A percentile compares a stretch with the other conserved stretches of the same genome.
Evolutionary conservation across 1,140 invertebrate species (phyloP).

Genomic region (Calliopsis andreniformis): DNA sequence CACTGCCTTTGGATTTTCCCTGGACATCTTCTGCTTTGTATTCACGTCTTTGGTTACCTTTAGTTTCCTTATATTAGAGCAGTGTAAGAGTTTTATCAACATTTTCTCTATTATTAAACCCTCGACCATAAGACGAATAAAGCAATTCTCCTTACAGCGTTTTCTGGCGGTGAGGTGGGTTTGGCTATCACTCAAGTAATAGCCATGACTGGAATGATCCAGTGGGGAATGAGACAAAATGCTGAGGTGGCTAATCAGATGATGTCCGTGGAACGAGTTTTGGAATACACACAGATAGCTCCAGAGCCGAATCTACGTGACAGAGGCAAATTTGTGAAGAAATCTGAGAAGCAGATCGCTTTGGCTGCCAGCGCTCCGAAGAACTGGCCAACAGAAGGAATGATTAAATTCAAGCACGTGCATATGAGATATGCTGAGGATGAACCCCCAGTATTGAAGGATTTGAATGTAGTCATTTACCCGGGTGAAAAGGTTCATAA

Average conservation of each 20-base stretch:
- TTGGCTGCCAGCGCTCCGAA: conserved; percentile 75
- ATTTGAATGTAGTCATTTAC: conserved; percentile 81
- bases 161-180: conserved; percentile 83
- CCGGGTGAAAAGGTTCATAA: conserved; percentile 78
- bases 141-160: conserved; percentile 78
- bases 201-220: conserved; percentile 84
- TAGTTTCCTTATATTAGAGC: conserved; percentile 82
- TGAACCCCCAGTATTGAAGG: conserved; percentile 83
- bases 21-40: conserved; percentile 88
- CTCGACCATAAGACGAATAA: not conserved
- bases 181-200: conserved; percentile 83
- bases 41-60: conserved; percentile 85
- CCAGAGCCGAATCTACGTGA: conserved; percentile 82
- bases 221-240: conserved; percentile 88
- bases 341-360: conserved; percentile 69
- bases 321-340: conserved; percentile 74
- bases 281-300: conserved; percentile 87
- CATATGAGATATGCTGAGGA: conserved; percentile 82
- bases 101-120: not conserved
- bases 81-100: conserved; percentile 54
- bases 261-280: conserved; percentile 89
- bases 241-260: conserved; percentile 91
- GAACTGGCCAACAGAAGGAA: conserved; percentile 88
- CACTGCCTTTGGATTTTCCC: conserved; percentile 86
- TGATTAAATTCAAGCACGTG: conserved; percentile 83